Evolutionary conservation across 2,113 vertebrate species (phyloP), one percentile per base, ranked within the genome.

Genomic region (Siphamia tubifer): DNA sequence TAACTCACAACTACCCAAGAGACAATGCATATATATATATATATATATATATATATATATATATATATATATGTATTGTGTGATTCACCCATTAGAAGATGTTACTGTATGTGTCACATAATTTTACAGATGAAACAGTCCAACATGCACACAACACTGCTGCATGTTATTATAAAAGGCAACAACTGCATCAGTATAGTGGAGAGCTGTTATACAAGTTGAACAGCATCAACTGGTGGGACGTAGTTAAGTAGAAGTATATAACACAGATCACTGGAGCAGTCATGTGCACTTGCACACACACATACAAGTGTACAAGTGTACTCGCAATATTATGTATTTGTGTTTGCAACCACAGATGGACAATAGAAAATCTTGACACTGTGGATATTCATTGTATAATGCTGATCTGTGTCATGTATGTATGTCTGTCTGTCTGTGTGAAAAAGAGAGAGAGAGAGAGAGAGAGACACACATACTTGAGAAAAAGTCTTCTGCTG

Each of bases 381-480:
- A 56, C 73, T 71, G 67, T 72, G 74, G 72, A 83, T 93, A 90
- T 92, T 84, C 87, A 87, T 88, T 85, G 87, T 94, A 92, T 91
- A 89, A 91, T 91, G 85, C 87, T 40, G 82, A 89, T 83, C 73
- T 74, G 17, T 69, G 87, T 90, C 28, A 75, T 79, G 54, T 62
- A 55, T 39, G 81, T 79, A 77, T 89, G 82, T 68, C n/a, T n/a
- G n/a, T n/a, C 19, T 39, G 36, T 35, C 43, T 38, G 58, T 39
- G 53, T 32, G 52, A 6, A 56, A 20, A 36, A 19, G 40, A 12
- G 54, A 34, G n/a, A n/a, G n/a, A n/a, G n/a, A n/a, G n/a, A n/a
- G n/a, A n/a, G n/a, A n/a, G 38, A 35, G 48, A 12, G 44, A 23
- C 61, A 24, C 55, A 19, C 44, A 31, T 44, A 88, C 40, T n/a